A percentile compares a stretch with the other conserved stretches of the same genome.
phyloP scores from a whole-genome alignment of 2,113 vertebrate genomes.

The Castor canadensis region DNA sequence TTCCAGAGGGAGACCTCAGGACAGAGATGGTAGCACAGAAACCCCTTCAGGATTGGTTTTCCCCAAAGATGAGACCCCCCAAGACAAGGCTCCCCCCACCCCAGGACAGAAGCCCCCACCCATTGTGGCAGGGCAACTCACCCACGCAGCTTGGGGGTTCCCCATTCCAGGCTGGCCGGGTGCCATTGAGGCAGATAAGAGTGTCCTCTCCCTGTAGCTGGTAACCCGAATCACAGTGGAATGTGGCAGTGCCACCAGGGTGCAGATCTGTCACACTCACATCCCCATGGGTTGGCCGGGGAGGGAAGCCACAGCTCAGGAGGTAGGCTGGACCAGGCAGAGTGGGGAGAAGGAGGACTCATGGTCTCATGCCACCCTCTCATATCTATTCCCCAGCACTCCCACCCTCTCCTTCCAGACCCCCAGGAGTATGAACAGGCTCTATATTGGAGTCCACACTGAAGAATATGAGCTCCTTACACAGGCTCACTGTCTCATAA shows the following conservation, averaged over 20 bases:
- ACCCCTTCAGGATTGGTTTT: background rate
- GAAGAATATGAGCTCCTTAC: background rate
- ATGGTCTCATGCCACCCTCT: background rate
- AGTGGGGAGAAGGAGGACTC: background rate
- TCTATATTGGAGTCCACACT: background rate
- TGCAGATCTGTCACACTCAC: constrained; percentile 94
- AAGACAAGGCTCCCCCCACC: background rate
- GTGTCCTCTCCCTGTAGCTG: constrained; percentile 91
- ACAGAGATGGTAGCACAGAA: background rate
- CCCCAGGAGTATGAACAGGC: background rate
- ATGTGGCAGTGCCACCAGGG: constrained; percentile 92
- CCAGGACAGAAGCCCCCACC: background rate
- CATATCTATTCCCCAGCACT: background rate
- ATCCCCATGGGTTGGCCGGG: constrained; percentile 89
- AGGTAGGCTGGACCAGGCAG: constrained; percentile 87
- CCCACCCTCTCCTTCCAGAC: background rate
- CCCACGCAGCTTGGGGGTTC: constrained; percentile 85
- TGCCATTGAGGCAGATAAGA: constrained; percentile 90
- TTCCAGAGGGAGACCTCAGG: background rate
- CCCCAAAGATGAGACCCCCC: background rate
- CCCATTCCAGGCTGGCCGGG: constrained; percentile 91
- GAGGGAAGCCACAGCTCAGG: constrained; percentile 92
- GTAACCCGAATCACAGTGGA: constrained; percentile 93
- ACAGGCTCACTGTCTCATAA: background rate
- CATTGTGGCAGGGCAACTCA: constrained; percentile 42